Evolutionary conservation across 2,888 invertebrate genomes (phyloP), one percentile per base, ranked within the genome.

Genomic region (Leptarthrus brevirostris): DNA sequence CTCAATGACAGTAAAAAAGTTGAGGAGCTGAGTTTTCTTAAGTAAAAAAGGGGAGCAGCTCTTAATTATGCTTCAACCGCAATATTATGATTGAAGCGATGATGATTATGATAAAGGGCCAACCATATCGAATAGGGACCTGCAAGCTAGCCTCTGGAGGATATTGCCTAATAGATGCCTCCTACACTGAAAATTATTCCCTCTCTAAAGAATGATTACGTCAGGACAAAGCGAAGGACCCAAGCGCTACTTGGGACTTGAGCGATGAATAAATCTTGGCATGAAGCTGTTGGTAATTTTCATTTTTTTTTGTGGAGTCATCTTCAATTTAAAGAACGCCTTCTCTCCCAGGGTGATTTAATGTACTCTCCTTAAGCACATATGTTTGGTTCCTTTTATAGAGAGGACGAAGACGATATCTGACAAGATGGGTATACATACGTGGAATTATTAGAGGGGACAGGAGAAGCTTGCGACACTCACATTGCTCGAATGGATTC

Each of bases 301-400:
- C 69, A 69, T 69, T 69, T 69, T 69, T 69, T 69, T 69, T 47
- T 34, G 52, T 34, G 34, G 69, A 52, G 69, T 69, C 49, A 69
- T 69, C 52, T 52, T 52, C 52, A 52, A 69, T 69, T 64, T 64
- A 12, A 24, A 47, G 64, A 14, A 34, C 12, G 22, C 34, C 1
- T 22, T 18, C 16, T 12, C 49, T 24, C 18, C 69, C 18, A 16
- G 49, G 49, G 16, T 30, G 30, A 34, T 49, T 52, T 49, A 52
- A 49, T 69, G 69, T 52, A 34, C 52, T 52, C 52, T 3, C 69
- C 69, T 34, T 34, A 18, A 52, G 52, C 52, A 20, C 64, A 64
- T 30, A 69, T 52, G 52, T 44, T 64, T 14, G 22, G 40, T 36
- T 66, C 22, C 22, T 40, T 64, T 20, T 20, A 22, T 6, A 24